These are phyloP conservation scores for Polia nebulosa DNA, from an alignment of 2,888 invertebrate species.

Conservation along the genomic window DNA sequence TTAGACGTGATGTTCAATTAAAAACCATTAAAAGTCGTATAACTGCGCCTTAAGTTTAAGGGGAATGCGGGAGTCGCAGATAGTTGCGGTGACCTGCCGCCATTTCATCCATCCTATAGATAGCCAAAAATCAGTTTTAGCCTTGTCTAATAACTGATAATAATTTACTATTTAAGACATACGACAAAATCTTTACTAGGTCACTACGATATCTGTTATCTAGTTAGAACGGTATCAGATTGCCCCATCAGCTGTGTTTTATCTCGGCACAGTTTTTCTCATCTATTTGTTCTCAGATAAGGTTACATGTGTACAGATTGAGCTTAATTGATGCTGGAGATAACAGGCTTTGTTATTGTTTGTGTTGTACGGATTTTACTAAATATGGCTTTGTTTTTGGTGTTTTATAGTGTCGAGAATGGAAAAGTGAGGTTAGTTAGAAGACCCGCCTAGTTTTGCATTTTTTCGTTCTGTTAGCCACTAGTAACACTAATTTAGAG, in stretches of 20 bases:
- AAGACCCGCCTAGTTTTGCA: neutral
- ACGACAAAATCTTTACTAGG: conserved; percentile 29
- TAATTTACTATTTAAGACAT: neutral
- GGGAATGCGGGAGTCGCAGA: too few species aligned
- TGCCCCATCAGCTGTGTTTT: conserved; percentile 56
- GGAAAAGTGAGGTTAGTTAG: neutral
- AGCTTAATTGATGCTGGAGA: conserved; percentile 54
- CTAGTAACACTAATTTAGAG: neutral
- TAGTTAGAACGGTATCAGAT: conserved; percentile 30
- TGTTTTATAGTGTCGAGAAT: neutral
- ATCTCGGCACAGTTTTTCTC: conserved; percentile 56
- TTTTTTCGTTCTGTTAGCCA: too few species aligned
- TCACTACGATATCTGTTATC: conserved; percentile 30
- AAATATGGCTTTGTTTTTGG: neutral
- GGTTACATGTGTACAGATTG: conserved; percentile 44
- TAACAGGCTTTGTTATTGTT: conserved; percentile 50
- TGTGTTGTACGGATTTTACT: conserved; percentile 12
- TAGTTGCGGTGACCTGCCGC: too few species aligned
- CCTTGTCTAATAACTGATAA: neutral
- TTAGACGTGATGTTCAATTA: too few species aligned
- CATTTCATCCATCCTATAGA: too few species aligned
- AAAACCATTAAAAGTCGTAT: too few species aligned
- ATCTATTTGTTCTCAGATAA: conserved; percentile 52
- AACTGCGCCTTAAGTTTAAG: too few species aligned
- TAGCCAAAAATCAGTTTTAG: neutral